A percentile compares a stretch with the other conserved stretches of the same genome.
Conservation (phyloP, 1,140 invertebrate genomes). For the Archivesica marissinica region DNA sequence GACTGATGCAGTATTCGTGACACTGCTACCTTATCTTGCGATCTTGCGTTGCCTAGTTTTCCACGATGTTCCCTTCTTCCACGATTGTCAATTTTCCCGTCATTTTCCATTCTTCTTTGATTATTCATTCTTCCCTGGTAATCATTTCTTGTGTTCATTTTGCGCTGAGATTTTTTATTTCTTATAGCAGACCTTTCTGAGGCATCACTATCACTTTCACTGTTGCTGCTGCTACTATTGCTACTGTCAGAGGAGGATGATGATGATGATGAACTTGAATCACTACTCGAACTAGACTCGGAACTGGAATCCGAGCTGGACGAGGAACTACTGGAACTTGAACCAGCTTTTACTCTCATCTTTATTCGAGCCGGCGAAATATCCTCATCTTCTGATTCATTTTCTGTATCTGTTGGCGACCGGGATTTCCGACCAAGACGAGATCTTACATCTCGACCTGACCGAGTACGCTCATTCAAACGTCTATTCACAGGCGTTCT, state of each 20-base stretch:
- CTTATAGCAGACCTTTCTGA: slow-evolving; percentile 46
- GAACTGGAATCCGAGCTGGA: slow-evolving; percentile 15
- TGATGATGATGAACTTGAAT: slow-evolving; percentile 41
- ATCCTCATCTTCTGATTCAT: slow-evolving; percentile 8
- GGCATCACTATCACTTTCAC: slow-evolving; percentile 58
- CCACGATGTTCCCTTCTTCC: too few relatives aligned
- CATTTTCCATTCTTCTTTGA: too few relatives aligned
- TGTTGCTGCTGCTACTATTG: slow-evolving; percentile 41
- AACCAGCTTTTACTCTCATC: not conserved
- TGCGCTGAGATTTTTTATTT: slow-evolving; percentile 56
- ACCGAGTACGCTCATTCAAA: slow-evolving; percentile 12
- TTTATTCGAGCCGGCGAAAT: not conserved
- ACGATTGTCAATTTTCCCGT: too few relatives aligned
- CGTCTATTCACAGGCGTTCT: slow-evolving; percentile 34
- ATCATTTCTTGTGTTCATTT: too few relatives aligned
- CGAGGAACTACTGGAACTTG: slow-evolving; percentile 32
- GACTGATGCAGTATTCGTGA: not conserved
- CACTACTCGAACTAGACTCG: slow-evolving; percentile 9
- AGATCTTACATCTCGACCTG: slow-evolving; percentile 42
- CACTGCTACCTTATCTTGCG: not conserved
- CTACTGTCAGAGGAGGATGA: slow-evolving; percentile 28
- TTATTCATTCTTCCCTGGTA: too few relatives aligned
- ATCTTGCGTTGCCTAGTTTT: not conserved
- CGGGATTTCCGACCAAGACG: slow-evolving; percentile 39
- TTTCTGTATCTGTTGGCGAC: slow-evolving; percentile 36